Evolutionary conservation across 2,113 vertebrate species (phyloP), one percentile per base, ranked within the genome.

Genomic region (Drymodes brunneopygia): DNA sequence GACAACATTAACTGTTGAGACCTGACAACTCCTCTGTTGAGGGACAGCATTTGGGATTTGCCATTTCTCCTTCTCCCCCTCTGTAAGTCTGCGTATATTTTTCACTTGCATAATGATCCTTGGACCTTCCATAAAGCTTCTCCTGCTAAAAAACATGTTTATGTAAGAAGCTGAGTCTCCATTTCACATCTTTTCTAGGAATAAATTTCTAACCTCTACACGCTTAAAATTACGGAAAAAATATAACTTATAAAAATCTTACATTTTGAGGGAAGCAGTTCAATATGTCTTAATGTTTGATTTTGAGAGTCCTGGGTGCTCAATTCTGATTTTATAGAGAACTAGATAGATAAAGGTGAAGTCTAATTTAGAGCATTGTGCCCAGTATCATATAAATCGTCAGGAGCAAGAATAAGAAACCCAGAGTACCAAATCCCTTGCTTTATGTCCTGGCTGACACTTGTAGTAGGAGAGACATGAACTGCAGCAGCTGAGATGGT

Each of bases 1-100:
- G 93, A 60, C 61, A 95, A 96, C 75, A 94, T 83, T 92, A 96
- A 81, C 75, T 71, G 82, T 50, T 93, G 72, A 90, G 57, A 83
- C 36, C 31, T 94, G 71, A 66, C 54, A 82, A 47, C 54, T 66
- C 81, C 67, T 86, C 75, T 86, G 75, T 50, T 72, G 51, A 67
- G 51, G 31, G n/a, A 19, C 25, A 80, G 28, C 25, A 35, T 83
- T 90, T 93, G 20, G 17, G 44, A 65, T 82, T 48, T 74, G 38
- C n/a, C 3, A 2, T 86, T 90, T 80, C 67, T 94, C 4, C 54
- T 77, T 81, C 51, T 88, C 11, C 7, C 8, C 2, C 4, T 86
- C 33, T 86, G 66, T 44, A 12, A 35, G 38, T 66, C 28, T 73
- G 28, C 33, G 25, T 19, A 7, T 64, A 35, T 64, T 84, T 92